Conservation (phyloP, 2,888 invertebrate species). For the Crocallis elinguaria region DNA sequence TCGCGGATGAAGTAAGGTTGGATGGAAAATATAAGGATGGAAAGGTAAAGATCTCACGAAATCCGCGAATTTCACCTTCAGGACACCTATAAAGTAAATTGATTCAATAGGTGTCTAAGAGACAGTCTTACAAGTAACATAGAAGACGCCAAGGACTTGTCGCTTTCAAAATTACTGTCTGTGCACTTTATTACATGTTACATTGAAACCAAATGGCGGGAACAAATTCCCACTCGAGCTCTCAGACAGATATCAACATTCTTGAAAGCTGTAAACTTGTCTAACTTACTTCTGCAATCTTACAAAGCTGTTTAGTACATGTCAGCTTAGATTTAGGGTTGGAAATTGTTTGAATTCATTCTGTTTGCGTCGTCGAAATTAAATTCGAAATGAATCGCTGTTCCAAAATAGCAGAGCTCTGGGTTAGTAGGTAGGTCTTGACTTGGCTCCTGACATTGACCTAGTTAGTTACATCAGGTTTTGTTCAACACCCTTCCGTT, state of each 20-base stretch:
- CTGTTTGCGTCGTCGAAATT: conserved; percentile 2
- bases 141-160: neutral
- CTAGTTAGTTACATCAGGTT: neutral
- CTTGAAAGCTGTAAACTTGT: conserved; percentile 11
- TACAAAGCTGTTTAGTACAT: neutral
- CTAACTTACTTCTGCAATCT: conserved; percentile 4
- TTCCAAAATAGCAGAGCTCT: neutral
- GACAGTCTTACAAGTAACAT: neutral
- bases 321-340: neutral
- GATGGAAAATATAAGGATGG: too few relatives aligned
- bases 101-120: neutral
- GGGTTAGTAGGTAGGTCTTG: conserved; percentile 2
- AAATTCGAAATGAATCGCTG: conserved; percentile 3
- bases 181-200: conserved; percentile 11
- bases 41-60: too few relatives aligned
- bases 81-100: too few relatives aligned
- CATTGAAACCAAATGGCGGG: conserved; percentile 15
- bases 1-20: too few relatives aligned
- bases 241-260: conserved; percentile 14
- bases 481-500: conserved; percentile 1
- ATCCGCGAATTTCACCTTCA: too few relatives aligned
- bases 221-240: conserved; percentile 11
- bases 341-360: conserved; percentile 5
- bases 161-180: conserved; percentile 2
- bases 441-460: conserved; percentile 3